Percentiles rank a stretch among this genome's conserved stretches.
Evolutionary conservation across 2,113 vertebrate species (phyloP).

Genomic region (Haplotaxodon microlepis): DNA sequence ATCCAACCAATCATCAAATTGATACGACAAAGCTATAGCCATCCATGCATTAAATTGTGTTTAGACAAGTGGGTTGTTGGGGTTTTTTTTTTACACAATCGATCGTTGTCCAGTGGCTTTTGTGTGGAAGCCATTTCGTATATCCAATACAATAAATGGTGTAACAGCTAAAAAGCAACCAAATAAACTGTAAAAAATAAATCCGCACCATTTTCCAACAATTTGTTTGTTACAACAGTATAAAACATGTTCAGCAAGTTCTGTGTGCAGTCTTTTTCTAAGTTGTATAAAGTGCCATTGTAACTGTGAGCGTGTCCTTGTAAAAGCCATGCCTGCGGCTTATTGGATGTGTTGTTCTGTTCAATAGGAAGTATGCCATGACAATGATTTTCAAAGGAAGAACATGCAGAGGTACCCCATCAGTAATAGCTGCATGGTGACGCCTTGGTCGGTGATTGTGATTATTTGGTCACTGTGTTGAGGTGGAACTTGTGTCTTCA

Average conservation of each 20-base stretch:
- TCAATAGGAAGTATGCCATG: constrained; percentile 64
- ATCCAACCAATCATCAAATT: constrained; percentile 46
- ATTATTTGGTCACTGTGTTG: constrained; percentile 14
- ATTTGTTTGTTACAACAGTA: constrained; percentile 22
- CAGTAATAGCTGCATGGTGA: constrained; percentile 14
- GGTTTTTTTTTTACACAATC: neutral
- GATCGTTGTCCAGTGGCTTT: constrained; percentile 3
- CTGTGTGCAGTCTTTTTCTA: constrained; percentile 49
- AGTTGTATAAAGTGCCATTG: constrained; percentile 55
- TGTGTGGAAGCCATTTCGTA: constrained; percentile 6
- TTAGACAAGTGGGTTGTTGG: neutral
- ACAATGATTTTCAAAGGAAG: constrained; percentile 30
- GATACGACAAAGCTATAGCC: constrained; percentile 31
- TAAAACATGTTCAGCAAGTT: constrained; percentile 41
- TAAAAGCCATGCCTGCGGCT: constrained; percentile 72
- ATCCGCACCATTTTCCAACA: constrained; percentile 23
- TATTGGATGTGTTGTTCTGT: constrained; percentile 59
- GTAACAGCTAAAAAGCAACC: constrained; percentile 43
- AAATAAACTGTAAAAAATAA: constrained; percentile 40
- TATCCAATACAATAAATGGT: constrained; percentile 12
- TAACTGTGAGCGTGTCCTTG: constrained; percentile 60
- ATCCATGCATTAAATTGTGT: neutral
- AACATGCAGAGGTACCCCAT: neutral
- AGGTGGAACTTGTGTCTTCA: constrained; percentile 8
- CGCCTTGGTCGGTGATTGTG: neutral